Base-by-base conservation (phyloP, 2,113 vertebrate species). In the Boleophthalmus pectinirostris region DNA sequence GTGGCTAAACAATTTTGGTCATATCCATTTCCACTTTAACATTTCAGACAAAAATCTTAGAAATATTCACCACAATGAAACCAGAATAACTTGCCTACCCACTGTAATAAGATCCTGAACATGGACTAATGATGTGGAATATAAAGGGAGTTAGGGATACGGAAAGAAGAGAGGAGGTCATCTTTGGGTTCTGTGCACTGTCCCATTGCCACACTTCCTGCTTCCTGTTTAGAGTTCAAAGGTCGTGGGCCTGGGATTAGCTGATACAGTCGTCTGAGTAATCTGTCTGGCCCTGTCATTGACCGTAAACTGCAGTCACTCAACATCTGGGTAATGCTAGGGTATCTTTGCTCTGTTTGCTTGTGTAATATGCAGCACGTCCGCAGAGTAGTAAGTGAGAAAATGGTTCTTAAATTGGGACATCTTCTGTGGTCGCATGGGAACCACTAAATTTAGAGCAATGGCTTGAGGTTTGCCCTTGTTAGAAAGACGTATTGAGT, bases 171-270 rank as follows among this genome's bases (percentile, higher is more conserved):
- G 60, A 54, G 68, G 71, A 58, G 70, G 72, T 66, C 1, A 13
- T 25, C 45, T 1, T 66, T 24, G 21, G 23, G 57, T 74, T 70
- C 10, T 56, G 35, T 70, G 69, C 35, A 57, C 33, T 47, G 67
- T 66, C 71, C 47, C 8, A 57, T 64, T 43, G 21, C 67, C 54
- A 24, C 7, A 54, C 75, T 80, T 88, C 84, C 87, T 82, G 83
- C 82, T 89, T 89, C 80, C 85, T 87, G 70, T 51, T 82, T 54
- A 15, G 24, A 49, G 77, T 84, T 84, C 70, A 72, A 54, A 79
- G 88, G 81, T 83, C 66, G 38, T 13, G 18, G 69, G 68, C 74
- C 72, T 88, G 84, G 74, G 73, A 79, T 89, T 75, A 71, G 73
- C 70, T 85, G 81, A 88, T 88, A 81, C 33, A 73, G 47, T 29